phyloP scores from a whole-genome alignment of 2,113 vertebrate species.

The Gymnocephalus cernua region DNA sequence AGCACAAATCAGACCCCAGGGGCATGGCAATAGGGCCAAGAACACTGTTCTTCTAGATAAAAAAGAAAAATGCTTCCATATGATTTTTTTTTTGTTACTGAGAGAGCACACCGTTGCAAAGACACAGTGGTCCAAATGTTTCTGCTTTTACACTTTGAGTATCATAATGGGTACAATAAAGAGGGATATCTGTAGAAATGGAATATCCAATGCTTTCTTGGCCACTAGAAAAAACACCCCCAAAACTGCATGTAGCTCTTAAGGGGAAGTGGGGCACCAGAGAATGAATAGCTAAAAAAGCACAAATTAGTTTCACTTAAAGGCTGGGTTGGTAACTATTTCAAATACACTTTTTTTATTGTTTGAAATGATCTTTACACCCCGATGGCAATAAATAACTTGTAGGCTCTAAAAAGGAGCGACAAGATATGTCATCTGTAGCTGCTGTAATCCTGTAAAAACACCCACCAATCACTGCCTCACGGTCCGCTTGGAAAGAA shows the following conservation, averaged over 20 bases:
- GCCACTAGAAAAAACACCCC: neutral
- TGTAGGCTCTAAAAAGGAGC: no score
- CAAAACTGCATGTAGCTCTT: neutral
- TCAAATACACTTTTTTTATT: no score
- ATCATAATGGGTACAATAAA: neutral
- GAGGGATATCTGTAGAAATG: neutral
- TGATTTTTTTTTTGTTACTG: neutral
- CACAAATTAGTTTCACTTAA: neutral
- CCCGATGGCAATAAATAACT: no score
- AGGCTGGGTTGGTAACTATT: neutral
- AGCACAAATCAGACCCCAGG: neutral
- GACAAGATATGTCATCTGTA: no score
- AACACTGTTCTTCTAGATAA: constrained; percentile 17
- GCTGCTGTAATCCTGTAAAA: no score
- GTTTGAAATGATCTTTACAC: no score
- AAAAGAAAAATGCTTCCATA: neutral
- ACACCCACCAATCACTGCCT: no score
- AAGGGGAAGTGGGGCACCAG: neutral
- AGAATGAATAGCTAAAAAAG: neutral
- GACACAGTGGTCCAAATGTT: neutral
- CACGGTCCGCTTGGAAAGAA: no score
- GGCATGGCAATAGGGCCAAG: neutral
- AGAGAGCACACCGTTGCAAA: neutral
- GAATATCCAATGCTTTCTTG: neutral
- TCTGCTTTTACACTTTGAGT: neutral